Percentiles rank a stretch among this genome's conserved stretches.
phyloP scores from a whole-genome alignment of 2,797 vertebrate genomes.

The Anomalospiza imberbis region DNA sequence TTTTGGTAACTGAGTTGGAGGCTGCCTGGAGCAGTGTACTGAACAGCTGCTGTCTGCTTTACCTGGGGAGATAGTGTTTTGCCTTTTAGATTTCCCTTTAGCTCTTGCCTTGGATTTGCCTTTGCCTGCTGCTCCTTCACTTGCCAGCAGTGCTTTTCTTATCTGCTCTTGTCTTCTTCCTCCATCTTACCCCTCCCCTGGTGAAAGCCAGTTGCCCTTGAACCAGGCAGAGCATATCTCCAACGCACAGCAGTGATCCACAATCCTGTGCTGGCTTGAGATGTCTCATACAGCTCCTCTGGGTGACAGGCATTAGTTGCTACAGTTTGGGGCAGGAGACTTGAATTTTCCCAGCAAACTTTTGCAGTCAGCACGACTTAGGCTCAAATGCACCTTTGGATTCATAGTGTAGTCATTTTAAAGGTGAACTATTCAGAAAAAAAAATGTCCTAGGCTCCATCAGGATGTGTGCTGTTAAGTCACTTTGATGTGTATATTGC shows the following conservation, averaged over 20 bases:
- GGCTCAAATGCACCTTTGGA: background rate
- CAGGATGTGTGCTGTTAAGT: background rate
- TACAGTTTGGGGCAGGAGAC: background rate
- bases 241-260: background rate
- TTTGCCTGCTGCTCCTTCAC: background rate
- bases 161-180: background rate
- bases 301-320: background rate
- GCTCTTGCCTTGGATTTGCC: background rate
- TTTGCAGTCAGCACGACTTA: background rate
- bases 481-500: background rate
- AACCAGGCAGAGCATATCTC: background rate
- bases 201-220: background rate
- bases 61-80: background rate
- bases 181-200: background rate
- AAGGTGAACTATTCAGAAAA: background rate
- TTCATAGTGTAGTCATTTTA: background rate
- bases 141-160: background rate
- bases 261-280: rapidly evolving
- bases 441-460: background rate
- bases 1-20: background rate
- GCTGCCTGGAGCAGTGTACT: background rate
- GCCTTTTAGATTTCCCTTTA: background rate
- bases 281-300: background rate
- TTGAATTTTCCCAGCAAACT: background rate
- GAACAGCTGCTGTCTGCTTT: background rate